A percentile compares a stretch with the other conserved stretches of the same genome.
phyloP scores from a whole-genome alignment of 1,140 invertebrate genomes.

The Trichonephila clavata region DNA sequence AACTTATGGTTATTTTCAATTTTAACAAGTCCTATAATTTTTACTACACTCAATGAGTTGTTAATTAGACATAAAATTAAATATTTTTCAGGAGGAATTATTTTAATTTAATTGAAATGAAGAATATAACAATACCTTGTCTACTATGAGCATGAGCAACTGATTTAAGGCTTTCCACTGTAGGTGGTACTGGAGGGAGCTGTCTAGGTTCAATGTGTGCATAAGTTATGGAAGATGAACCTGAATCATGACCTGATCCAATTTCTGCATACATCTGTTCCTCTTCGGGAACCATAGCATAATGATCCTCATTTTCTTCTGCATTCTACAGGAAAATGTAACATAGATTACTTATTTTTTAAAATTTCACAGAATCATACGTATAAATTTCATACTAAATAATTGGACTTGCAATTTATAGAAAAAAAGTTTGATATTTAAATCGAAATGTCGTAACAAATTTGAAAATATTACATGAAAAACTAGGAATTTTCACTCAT shows the following conservation, averaged over 20 bases:
- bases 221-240: conserved; percentile 87
- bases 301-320: conserved; percentile 78
- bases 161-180: conserved; percentile 84
- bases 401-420: too few relatives aligned
- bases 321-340: conserved; percentile 41
- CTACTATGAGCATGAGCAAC: conserved; percentile 86
- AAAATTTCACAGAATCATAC: background rate
- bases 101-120: background rate
- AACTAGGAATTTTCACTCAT: background rate
- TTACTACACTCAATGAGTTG: too few relatives aligned
- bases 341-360: background rate
- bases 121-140: conserved; percentile 83
- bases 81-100: too few relatives aligned
- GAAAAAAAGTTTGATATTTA: background rate
- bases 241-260: conserved; percentile 87
- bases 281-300: conserved; percentile 83
- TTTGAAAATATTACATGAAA: background rate
- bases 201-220: conserved; percentile 88
- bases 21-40: too few relatives aligned
- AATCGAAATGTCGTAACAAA: background rate
- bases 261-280: conserved; percentile 92
- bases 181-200: conserved; percentile 83
- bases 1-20: too few relatives aligned
- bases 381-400: background rate
- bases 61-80: too few relatives aligned